Base-by-base conservation (phyloP, 2,797 vertebrate genomes). In the Odontamblyopus lacepedii region DNA sequence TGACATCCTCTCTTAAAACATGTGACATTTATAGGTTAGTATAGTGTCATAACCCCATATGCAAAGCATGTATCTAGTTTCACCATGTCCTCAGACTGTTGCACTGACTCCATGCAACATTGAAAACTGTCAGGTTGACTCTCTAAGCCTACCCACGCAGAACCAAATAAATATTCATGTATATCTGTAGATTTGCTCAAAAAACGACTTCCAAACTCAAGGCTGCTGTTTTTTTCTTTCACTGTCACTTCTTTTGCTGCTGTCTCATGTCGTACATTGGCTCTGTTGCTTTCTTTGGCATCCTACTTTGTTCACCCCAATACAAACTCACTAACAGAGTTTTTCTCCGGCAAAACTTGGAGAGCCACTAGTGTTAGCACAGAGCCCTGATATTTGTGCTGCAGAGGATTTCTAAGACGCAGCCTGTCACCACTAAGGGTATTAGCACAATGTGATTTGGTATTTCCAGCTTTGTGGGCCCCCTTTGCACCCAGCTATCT, bases 361-460 rank as follows among this genome's bases (percentile, higher is more conserved):
- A 83, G 63, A 79, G 67, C 72, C 69, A 73, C 69, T 68, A 6
- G 72, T 82, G 66, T 35, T 63, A 69, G 82, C 61, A 80, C 79
- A 83, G 62, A 51, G 71, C 75, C 64, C 67, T 59, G 57, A 74
- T 84, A 83, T 87, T 83, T 86, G 71, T 83, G 73, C 83, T 72
- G 83, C 77, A 69, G 75, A 8, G 19, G 69, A 86, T 85, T 87
- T 86, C 60, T 38, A 69, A 86, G 85, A 86, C 19, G 41, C 78
- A 82, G 72, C 55, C 82, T 89, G 87, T 89, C 88, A 83, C 83
- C 74, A 64, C 73, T 79, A 83, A 81, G 82, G 82, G 84, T 87
- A 86, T 89, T 89, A 89, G 82, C 75, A 44, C 77, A 88, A 90
- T 87, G 80, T 82, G 84, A 90, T 86, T 87, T 81, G 75, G 81